Percentiles rank a stretch among this genome's conserved stretches.
phyloP scores from a whole-genome alignment of 2,113 vertebrate species.

The Theristicus caerulescens region DNA sequence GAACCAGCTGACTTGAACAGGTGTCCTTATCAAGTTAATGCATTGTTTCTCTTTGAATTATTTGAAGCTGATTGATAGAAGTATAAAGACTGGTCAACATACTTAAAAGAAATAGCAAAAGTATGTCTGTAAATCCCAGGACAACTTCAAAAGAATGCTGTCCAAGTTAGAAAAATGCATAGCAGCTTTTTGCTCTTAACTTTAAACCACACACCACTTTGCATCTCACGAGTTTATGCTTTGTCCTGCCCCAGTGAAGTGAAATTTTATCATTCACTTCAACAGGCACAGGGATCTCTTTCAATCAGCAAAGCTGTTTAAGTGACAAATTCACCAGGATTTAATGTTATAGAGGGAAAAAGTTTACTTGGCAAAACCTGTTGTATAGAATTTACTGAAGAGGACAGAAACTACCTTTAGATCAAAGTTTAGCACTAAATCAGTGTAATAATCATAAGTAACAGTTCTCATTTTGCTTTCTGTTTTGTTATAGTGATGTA shows the following conservation, averaged over 20 bases:
- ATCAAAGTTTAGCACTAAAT: not conserved
- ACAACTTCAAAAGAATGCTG: not conserved
- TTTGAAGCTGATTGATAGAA: not conserved
- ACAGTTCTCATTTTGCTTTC: not conserved
- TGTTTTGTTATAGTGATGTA: not conserved
- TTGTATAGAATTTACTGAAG: not conserved
- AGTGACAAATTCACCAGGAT: not conserved
- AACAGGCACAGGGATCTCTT: not conserved
- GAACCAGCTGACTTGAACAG: not conserved
- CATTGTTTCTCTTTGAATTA: not conserved
- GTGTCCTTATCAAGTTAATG: not conserved
- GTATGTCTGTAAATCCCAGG: not conserved
- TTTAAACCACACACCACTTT: not conserved
- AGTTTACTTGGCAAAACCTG: not conserved
- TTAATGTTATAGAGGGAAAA: not conserved
- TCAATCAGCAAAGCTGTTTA: not conserved
- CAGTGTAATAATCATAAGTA: not conserved
- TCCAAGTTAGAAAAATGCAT: not conserved
- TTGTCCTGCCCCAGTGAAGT: not conserved
- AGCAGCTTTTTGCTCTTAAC: not conserved
- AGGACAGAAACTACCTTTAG: not conserved
- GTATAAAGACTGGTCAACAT: not conserved
- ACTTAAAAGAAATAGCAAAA: not conserved
- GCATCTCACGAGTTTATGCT: not conserved
- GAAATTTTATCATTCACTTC: not conserved